Conservation (phyloP, 2,797 vertebrate genomes). For the Halcyon badia region DNA sequence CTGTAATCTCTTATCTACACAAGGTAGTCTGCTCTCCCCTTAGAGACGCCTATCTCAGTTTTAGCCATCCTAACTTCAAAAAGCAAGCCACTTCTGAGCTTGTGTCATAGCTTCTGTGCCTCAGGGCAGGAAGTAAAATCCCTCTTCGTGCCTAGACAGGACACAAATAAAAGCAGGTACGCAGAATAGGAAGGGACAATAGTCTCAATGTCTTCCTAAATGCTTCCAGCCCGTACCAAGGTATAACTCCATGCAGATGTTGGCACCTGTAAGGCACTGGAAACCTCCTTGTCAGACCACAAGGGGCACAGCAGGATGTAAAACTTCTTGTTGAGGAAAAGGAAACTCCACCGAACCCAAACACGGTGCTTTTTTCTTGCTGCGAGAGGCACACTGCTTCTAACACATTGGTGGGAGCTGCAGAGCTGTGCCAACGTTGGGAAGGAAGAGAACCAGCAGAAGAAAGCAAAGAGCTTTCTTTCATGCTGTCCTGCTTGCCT, state of each 20-base stretch:
- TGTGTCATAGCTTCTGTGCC: background rate
- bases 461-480: background rate
- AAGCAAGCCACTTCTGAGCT: background rate
- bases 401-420: background rate
- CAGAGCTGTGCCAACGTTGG: background rate
- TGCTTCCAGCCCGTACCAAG: background rate
- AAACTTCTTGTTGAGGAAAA: background rate
- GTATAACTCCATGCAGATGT: background rate
- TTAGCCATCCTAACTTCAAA: background rate
- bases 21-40: background rate
- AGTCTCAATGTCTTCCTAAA: background rate
- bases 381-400: background rate
- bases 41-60: background rate
- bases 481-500: background rate
- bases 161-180: background rate
- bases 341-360: fast-evolving
- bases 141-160: background rate
- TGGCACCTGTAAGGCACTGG: background rate
- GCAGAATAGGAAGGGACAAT: background rate
- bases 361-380: background rate
- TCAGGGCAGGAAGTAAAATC: background rate
- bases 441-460: background rate
- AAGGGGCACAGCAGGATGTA: background rate
- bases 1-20: background rate
- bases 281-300: background rate